Conservation (phyloP, 1,140 invertebrate species). For the Saccostrea cuccullata region DNA sequence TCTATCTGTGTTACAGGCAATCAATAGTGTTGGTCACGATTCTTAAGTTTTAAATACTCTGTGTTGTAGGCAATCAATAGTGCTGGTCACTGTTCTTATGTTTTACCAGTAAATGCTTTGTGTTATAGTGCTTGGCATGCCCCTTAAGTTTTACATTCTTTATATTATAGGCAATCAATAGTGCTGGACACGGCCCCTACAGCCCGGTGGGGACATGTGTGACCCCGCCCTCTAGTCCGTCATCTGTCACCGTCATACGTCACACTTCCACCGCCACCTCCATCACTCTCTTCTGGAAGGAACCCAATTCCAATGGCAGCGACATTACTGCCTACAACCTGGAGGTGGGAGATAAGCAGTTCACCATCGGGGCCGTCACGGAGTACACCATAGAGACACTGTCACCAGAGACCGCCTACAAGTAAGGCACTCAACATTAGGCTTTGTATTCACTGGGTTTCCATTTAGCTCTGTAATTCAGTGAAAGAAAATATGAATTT, state of each 20-base stretch:
- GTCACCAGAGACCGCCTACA: constrained; percentile 82
- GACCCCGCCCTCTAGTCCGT: constrained; percentile 76
- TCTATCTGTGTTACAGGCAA: too few relatives aligned
- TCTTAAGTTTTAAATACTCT: not conserved
- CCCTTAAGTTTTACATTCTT: not conserved
- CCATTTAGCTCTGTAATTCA: too few relatives aligned
- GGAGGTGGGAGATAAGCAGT: constrained; percentile 83
- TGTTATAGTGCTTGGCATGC: too few relatives aligned
- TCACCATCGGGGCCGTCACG: constrained; percentile 66
- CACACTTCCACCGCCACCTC: constrained; percentile 83
- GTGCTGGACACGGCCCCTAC: constrained; percentile 75
- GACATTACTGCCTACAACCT: constrained; percentile 88
- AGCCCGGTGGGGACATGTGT: constrained; percentile 69
- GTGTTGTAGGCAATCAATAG: constrained; percentile 74
- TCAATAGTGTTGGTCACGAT: too few relatives aligned
- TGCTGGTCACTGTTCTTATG: constrained; percentile 74
- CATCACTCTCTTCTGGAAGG: constrained; percentile 86
- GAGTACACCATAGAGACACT: constrained; percentile 79
- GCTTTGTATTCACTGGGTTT: not conserved
- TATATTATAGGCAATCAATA: constrained; percentile 74
- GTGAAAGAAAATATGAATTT: too few relatives aligned
- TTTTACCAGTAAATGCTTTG: too few relatives aligned
- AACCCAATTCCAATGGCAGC: constrained; percentile 83
- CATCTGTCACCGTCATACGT: constrained; percentile 80
- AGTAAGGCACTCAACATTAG: constrained; percentile 71